Percentiles rank a stretch among this genome's conserved stretches.
These are phyloP conservation scores for Pseudocheirus occidentalis DNA, from an alignment of 2,797 vertebrate genomes.

Conservation along the genomic window DNA sequence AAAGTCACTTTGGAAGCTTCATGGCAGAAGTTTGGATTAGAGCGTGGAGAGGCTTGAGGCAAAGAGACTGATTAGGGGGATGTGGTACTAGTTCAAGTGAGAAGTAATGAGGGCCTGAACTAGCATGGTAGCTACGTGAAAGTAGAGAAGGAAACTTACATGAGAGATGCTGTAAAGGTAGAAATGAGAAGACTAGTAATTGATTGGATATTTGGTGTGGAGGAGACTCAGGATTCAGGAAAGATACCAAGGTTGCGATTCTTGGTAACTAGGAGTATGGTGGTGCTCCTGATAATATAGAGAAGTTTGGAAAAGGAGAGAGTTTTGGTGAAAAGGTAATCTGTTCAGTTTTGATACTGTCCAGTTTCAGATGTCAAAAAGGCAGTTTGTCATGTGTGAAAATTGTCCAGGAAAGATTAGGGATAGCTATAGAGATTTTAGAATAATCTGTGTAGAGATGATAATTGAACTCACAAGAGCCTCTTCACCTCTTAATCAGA, in stretches of 20 bases:
- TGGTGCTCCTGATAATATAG: background rate
- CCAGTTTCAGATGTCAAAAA: background rate
- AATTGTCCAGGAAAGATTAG: too few relatives aligned
- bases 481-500: too few relatives aligned
- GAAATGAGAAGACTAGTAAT: background rate
- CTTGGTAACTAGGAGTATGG: background rate
- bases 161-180: background rate
- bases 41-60: background rate
- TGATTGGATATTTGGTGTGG: background rate
- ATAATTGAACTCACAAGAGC: too few relatives aligned
- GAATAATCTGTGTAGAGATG: too few relatives aligned
- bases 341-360: background rate
- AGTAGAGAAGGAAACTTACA: background rate
- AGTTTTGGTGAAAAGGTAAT: background rate
- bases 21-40: background rate
- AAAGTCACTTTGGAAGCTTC: background rate
- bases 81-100: background rate
- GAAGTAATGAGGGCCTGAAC: background rate
- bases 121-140: background rate
- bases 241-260: background rate
- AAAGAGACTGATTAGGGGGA: background rate
- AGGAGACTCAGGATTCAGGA: background rate
- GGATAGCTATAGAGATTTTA: too few relatives aligned
- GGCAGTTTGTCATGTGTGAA: background rate
- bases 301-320: background rate